Conservation (phyloP, 1,140 invertebrate species). For the Calliopsis andreniformis region DNA sequence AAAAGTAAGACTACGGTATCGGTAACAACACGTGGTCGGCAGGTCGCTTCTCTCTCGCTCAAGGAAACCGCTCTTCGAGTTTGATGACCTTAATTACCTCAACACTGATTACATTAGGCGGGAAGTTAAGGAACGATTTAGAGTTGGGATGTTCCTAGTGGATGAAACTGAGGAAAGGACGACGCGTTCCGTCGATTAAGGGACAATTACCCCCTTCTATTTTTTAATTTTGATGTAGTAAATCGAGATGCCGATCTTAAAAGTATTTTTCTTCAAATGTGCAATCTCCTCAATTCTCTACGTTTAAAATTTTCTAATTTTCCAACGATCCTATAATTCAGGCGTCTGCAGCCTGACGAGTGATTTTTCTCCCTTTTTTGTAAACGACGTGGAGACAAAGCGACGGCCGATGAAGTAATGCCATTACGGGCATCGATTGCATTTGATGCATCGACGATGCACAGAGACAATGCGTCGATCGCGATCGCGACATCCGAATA, state of each 20-base stretch:
- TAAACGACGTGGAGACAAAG: not conserved
- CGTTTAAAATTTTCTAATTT: not conserved
- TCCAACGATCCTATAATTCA: not conserved
- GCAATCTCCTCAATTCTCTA: not conserved
- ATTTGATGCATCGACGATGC: conserved; percentile 39
- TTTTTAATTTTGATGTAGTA: not conserved
- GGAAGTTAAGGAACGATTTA: conserved; percentile 76
- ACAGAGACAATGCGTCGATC: conserved; percentile 31
- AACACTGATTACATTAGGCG: conserved; percentile 76
- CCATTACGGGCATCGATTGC: conserved; percentile 36
- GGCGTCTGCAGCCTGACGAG: too few relatives aligned
- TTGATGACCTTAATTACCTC: conserved; percentile 77
- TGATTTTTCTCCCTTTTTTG: not conserved
- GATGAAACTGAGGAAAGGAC: conserved; percentile 48
- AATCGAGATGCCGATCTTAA: not conserved
- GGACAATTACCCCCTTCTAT: conserved; percentile 34
- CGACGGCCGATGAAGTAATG: not conserved
- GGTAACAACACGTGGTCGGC: conserved; percentile 60
- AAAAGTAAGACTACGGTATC: conserved; percentile 31
- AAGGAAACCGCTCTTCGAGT: conserved; percentile 72
- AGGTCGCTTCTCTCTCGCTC: conserved; percentile 41
- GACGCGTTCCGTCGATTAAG: conserved; percentile 38
- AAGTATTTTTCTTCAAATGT: not conserved
- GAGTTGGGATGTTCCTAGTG: conserved; percentile 60
- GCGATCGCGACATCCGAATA: conserved; percentile 30